Base-by-base conservation (phyloP, 2,888 invertebrate species). In the Drosophila nr. perissopoda region DNA sequence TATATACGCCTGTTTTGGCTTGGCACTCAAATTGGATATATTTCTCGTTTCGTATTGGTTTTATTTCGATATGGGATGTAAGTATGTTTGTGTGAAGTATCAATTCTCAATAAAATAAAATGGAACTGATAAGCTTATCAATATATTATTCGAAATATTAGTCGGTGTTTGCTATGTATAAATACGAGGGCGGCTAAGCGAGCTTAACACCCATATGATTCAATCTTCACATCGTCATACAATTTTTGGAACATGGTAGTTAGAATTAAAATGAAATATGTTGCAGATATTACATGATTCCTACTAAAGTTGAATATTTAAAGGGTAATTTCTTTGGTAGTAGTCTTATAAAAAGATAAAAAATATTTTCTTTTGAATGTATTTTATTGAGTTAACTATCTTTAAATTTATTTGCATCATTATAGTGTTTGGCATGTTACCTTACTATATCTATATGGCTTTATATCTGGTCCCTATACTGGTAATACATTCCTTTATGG, bases 401-500 rank as follows among this genome's bases (percentile, higher is more conserved):
- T 29, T 31, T 21, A 4, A 7, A 1, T n/a, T 65, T 29, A 60
- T 56, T 21, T 53, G 2, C 18, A 18, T 33, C 29, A 5, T n/a
- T 52, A n/a, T 33, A 92, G 92, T 89, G 52, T 74, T 79, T 31
- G 79, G 81, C 10, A 66, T 92, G 2, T n/a, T 92, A 33, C 85
- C 91, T 0, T 85, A 83, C 59, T 83, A 70, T 57, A 2, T 85
- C 2, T 85, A 88, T 56, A 93, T 97, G 79, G 93, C 96, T 21
- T 92, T 97, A 54, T 97, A 97, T 86, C 96, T 97, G 18, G 96
- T 98, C 59, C 98, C 98, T 0, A 94, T 98, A 72, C 96, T 98
- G 91, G 96, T 97, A 89, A 94, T 98, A 94, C 98, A 98, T 93
- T 96, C 97, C 0, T 95, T 96, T n/a, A 94, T 98, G 87, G 98